Evolutionary conservation across 2,888 invertebrate genomes (phyloP), one percentile per base, ranked within the genome.

Genomic region (Harpagoxenus sublaevis): DNA sequence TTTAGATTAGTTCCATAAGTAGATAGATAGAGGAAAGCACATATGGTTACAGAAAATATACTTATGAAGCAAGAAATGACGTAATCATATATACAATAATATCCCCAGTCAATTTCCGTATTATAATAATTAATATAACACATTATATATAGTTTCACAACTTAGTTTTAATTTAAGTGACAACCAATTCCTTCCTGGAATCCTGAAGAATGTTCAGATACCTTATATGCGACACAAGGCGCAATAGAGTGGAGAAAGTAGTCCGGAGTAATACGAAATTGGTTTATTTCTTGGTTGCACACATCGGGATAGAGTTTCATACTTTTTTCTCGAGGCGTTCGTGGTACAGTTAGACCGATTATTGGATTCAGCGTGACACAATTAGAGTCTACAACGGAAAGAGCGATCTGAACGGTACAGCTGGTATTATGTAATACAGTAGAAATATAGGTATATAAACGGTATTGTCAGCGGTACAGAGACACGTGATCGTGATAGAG

Each of bases 201-300:
- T 65, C 6, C 18, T 23, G 35, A 4, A 68, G 3, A 4, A 66
- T 65, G 15, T 63, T 10, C n/a, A 39, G 5, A 63, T n/a, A 63
- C 39, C 3, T 42, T 42, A 0, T 42, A 63, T 62, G 18, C n/a
- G 9, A 62, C 4, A 63, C 10, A 63, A 35, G 39, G 6, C 3
- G n/a, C 12, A 15, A 45, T 8, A 39, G 8, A 12, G 31, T 12
- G 15, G 39, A 45, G n/a, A 74, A 48, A 75, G 3, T 51, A 39
- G 5, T 18, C 3, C 18, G 15, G 8, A 57, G 0, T 78, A 87
- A 83, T 91, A 90, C 65, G 89, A 91, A 91, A 91, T 86, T 85
- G 89, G 83, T 90, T 92, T 92, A 92, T 92, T 92, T 86, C 85
- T 89, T 92, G 91, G 85, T 91, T 92, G 90, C 91, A 90, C 91